Evolutionary conservation across 2,113 vertebrate genomes (phyloP), one percentile per base, ranked within the genome.

Genomic region (Garra rufa): DNA sequence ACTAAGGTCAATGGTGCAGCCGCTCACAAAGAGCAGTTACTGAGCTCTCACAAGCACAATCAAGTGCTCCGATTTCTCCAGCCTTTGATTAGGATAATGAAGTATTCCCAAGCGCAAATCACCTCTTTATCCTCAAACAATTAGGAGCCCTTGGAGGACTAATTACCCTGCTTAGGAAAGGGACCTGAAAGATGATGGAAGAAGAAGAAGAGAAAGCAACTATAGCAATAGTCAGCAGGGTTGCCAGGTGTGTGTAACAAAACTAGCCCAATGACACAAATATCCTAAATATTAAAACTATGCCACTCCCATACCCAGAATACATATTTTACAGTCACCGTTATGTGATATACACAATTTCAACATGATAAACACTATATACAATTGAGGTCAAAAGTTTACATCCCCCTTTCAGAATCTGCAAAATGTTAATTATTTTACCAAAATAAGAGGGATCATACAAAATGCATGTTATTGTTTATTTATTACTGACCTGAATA

Each of bases 61-160:
- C 43, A 78, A 88, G 80, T 83, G 81, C 84, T 85, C 76, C 11
- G 81, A 85, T 81, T 85, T 75, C 84, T 81, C 57, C 11, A 74
- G 76, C 38, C 69, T 85, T 88, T 88, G 87, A 87, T 85, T 85
- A 73, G 79, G 79, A 85, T 85, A 81, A 85, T 85, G 74, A 83
- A 87, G 79, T 82, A 78, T 87, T 87, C 86, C 86, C 79, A 67
- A 82, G 67, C 55, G 83, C 83, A 87, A 84, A 84, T 88, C 80
- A 85, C 79, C 59, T 78, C 78, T 83, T 88, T 85, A 85, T 85
- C 87, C 84, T 81, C 73, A 85, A 87, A 83, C 87, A 87, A 88
- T 90, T 89, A 88, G 80, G 76, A 87, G 80, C 85, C 86, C 85
- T 76, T 80, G 88, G 86, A 88, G 84, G 57, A 83, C 83, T 84